Base-by-base conservation (phyloP, 2,888 invertebrate genomes). In the Cheilosia grossa region DNA sequence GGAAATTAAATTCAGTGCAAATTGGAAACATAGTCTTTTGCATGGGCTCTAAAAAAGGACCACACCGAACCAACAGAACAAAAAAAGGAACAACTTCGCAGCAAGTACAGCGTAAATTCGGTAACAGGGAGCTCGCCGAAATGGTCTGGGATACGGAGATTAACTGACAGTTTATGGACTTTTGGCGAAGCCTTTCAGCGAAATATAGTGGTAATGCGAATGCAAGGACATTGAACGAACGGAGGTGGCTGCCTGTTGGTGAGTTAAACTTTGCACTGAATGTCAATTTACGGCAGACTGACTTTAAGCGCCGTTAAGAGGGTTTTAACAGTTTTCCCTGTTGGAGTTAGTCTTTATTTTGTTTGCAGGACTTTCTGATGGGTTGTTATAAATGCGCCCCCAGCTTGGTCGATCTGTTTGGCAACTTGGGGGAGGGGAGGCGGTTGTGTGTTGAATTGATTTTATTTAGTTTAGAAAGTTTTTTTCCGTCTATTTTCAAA, bases 161-260 rank as follows among this genome's bases (percentile, higher is more conserved):
- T 79, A 82, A 82, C 82, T 78, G 79, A 79, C 79, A 82, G 82
- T 82, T 79, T 82, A 82, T 73, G 67, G 82, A 79, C 54, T 82
- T 82, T 82, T 79, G 73, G 79, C 67, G 79, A 73, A 82, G 73
- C 61, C 73, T 79, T 79, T 82, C 51, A 73, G 37, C 42, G 61
- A 56, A 61, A 72, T 54, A 78, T 66, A 73, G 54, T 78, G 40
- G 66, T 72, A 70, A 53, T 59, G 27, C 56, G 27, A 63, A 30
- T 24, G 56, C 56, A 30, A 59, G 21, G 33, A 24, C 42, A 24
- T n/a, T 19, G 47, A 27, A 56, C 37, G 40, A n/a, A 66, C n/a
- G n/a, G 5, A 17, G 51, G 24, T 10, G 37, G 63, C 49, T 63
- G 58, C 42, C 58, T 72, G 44, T 61, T 66, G 58, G 64, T 42